phyloP scores from a whole-genome alignment of 2,113 vertebrate species.

The Hyperopisus bebe region DNA sequence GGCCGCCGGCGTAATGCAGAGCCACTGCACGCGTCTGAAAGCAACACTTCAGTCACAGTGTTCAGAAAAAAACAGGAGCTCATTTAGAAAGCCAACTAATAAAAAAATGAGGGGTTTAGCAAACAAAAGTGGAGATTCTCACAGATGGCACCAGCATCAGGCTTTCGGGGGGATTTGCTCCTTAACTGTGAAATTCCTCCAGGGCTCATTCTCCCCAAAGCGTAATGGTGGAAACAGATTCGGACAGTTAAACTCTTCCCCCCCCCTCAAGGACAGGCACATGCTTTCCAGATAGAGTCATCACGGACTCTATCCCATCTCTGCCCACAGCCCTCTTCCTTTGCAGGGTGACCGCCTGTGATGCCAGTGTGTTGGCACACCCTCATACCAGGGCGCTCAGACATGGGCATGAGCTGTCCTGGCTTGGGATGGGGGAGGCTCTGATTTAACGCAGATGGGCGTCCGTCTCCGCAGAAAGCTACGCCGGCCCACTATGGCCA shows the following conservation, averaged over 20 bases:
- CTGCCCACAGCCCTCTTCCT: not conserved
- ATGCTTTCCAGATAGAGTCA: constrained; percentile 10
- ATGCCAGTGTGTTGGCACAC: not conserved
- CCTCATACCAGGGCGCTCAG: not conserved
- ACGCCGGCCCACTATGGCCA: not conserved
- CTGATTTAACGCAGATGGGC: not conserved
- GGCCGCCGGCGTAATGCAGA: not conserved
- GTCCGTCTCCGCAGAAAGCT: not conserved
- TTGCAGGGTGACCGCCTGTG: not conserved
- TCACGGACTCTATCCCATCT: not conserved
- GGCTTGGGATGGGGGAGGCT: not conserved
- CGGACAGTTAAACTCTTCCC: not conserved
- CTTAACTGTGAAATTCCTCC: not conserved
- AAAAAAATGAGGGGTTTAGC: not conserved
- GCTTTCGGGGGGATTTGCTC: not conserved
- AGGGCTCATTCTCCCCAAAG: not conserved
- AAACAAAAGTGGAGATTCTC: not conserved
- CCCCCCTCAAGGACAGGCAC: not conserved
- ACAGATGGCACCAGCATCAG: not conserved
- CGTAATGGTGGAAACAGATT: not conserved
- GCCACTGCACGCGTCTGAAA: not conserved
- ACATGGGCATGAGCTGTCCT: not conserved
- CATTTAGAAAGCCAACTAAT: not conserved
- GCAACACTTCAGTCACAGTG: not conserved
- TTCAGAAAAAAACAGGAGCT: not conserved